phyloP scores from a whole-genome alignment of 2,888 invertebrate species.

The Notodonta dromedarius region DNA sequence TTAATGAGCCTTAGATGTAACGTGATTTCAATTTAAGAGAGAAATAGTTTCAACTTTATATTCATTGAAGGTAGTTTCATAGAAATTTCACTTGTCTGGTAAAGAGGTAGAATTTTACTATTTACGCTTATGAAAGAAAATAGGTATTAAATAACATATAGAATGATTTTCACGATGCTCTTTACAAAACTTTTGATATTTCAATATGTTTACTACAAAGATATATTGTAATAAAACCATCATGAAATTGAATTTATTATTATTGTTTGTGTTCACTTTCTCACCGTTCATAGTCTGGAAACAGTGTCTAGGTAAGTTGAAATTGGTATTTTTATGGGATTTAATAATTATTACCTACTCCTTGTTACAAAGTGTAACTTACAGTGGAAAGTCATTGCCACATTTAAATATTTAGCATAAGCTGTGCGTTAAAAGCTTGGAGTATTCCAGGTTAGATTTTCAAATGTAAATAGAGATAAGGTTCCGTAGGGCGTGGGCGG shows the following conservation, averaged over 20 bases:
- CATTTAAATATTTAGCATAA: not conserved
- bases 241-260: not conserved
- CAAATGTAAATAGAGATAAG: slow-evolving; percentile 18
- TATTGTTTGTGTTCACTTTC: not conserved
- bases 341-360: too few species aligned
- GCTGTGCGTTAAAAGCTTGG: too few species aligned
- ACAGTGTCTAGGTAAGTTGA: not conserved
- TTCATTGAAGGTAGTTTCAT: too few species aligned
- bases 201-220: too few species aligned
- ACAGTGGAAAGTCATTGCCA: not conserved
- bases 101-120: too few species aligned
- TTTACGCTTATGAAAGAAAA: too few species aligned
- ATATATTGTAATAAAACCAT: not conserved
- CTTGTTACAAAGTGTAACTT: not conserved
- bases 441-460: too few species aligned
- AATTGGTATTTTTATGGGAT: not conserved
- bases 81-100: too few species aligned
- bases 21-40: slow-evolving; percentile 23
- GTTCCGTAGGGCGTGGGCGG: slow-evolving; percentile 35
- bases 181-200: too few species aligned
- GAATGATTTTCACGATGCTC: too few species aligned
- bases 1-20: slow-evolving; percentile 56
- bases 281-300: not conserved
- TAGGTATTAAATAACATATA: too few species aligned
- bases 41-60: slow-evolving; percentile 3